Base-by-base conservation (phyloP, 2,113 vertebrate species). In the pig (Sus scrofa) region DNA sequence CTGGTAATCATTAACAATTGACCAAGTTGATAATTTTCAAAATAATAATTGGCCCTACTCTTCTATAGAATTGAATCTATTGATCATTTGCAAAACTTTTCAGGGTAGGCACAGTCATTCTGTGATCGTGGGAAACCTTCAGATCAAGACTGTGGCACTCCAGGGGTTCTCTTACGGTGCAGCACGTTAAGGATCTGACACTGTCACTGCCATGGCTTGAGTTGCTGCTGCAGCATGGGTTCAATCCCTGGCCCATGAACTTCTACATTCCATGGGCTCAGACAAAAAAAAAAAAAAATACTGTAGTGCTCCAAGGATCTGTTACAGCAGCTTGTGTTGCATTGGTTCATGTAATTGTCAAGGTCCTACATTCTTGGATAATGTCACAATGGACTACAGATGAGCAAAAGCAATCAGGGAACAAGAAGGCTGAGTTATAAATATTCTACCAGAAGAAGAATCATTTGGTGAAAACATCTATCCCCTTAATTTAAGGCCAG, bases 331-430 rank as follows among this genome's bases (percentile, higher is more conserved):
- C 18, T 65, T 83, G 3, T 65, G 24, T 14, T 89, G 27, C 24
- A 39, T 91, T 92, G 68, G 65, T 24, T 83, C 85, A 85, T 18
- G 7, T 7, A 73, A 60, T 27, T 18, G 20, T 22, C 65, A 74
- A 92, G n/a, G 37, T 10, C 13, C 22, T 93, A 18, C 37, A 27
- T 71, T 92, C 67, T 88, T 74, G 5, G 8, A 54, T 62, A 65
- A 71, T 75, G 26, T 87, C n/a, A 87, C n/a, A 52, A 14, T 24
- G 18, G 14, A 73, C 58, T 54, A 71, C 6, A 89, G 89, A 89
- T n/a, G 73, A 75, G 34, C 60, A 78, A 79, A 89, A 95, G 58
- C 56, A 91, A 93, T 86, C 67, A 83, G 60, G 10, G 10, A 96
- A 60, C 10, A 77, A 92, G 58, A 87, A 82, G 30, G 18, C 9